Evolutionary conservation across 1,140 invertebrate species (phyloP).

Genomic region (Drosophila malerkotliana): DNA sequence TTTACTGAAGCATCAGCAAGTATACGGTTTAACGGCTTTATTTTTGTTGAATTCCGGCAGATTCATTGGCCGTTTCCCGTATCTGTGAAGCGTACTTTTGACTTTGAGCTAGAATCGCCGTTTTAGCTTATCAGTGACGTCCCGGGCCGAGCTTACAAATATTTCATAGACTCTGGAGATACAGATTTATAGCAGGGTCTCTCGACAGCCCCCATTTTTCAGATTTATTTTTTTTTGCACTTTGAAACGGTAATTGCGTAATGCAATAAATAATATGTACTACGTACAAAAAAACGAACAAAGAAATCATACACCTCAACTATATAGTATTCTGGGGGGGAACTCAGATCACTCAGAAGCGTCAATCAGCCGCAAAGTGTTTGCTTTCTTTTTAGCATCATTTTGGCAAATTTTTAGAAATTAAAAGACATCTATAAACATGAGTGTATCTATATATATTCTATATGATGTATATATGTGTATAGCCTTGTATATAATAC

Average conservation of each 20-base stretch:
- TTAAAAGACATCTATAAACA: conserved; percentile 1
- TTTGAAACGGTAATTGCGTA: conserved; percentile 38
- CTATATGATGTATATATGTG: background rate
- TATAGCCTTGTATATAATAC: background rate
- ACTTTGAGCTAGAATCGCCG: conserved; percentile 47
- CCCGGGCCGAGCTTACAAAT: conserved; percentile 33
- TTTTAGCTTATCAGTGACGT: conserved; percentile 72
- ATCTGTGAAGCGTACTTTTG: conserved; percentile 60
- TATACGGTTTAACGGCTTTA: background rate
- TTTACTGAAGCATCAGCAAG: conserved; percentile 6
- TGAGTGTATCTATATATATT: background rate
- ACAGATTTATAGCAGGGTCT: background rate
- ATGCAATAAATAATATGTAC: conserved; percentile 10
- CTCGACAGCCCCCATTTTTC: conserved; percentile 1
- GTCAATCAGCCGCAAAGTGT: conserved; percentile 41
- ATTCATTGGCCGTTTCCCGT: background rate
- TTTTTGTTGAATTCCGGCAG: background rate
- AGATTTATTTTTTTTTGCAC: conserved; percentile 34
- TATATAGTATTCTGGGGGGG: conserved; percentile 3
- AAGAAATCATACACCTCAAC: conserved; percentile 26
- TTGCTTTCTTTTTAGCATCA: conserved; percentile 41
- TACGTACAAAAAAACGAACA: conserved; percentile 9
- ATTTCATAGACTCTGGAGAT: background rate
- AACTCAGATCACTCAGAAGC: conserved; percentile 29
- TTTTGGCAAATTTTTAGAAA: conserved; percentile 18